Base-by-base conservation (phyloP, 2,888 invertebrate genomes). In the Zaprionus bogoriensis region DNA sequence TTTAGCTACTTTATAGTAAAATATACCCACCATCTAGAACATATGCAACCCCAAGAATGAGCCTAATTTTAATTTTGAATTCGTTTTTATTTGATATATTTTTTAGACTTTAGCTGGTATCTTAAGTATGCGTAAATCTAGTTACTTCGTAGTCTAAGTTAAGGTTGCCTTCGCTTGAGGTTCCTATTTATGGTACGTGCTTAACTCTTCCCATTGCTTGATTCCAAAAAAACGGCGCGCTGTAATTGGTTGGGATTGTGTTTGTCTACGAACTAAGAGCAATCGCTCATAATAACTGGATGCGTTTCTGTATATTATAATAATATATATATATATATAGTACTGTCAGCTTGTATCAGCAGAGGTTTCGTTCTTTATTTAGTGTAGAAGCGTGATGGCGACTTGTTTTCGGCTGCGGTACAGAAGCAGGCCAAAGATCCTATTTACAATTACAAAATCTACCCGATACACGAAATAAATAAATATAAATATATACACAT, bases 11-110 rank as follows among this genome's bases (percentile, higher is more conserved):
- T n/a, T n/a, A n/a, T n/a, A n/a, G n/a, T n/a, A n/a, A n/a, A n/a
- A n/a, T n/a, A n/a, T n/a, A n/a, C n/a, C n/a, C n/a, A n/a, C n/a
- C n/a, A n/a, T n/a, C n/a, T n/a, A n/a, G n/a, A n/a, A n/a, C n/a
- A n/a, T n/a, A n/a, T n/a, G n/a, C n/a, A n/a, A n/a, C n/a, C n/a
- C n/a, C n/a, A n/a, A n/a, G 12, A 12, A 30, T 14, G n/a, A 32
- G 27, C 32, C 14, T 3, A 7, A 14, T 14, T 6, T 4, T 68
- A 67, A 80, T 86, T 83, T 80, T 68, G 51, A 86, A 74, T 83
- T 80, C 70, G 60, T 66, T 62, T 80, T 81, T 81, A 86, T 81
- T 86, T 78, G 51, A 54, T 54, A 20, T 69, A 47, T 47, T 55
- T 55, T 65, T 65, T 53, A 36, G 63, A 78, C 67, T 64, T 70